Conservation (phyloP, 2,113 vertebrate species). For the Lycocorax pyrrhopterus region DNA sequence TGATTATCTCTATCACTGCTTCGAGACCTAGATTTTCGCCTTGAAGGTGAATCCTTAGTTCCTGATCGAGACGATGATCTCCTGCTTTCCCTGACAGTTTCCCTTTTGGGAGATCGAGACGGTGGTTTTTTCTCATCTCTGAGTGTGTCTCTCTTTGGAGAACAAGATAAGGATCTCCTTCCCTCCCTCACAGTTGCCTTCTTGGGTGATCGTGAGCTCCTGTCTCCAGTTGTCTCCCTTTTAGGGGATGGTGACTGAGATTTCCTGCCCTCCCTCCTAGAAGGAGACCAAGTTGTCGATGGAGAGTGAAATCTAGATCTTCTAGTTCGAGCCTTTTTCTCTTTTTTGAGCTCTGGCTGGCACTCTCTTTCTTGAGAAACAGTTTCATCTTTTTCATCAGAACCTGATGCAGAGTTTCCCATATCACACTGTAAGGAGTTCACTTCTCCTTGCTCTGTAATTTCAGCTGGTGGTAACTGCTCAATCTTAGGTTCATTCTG, state of each 20-base stretch:
- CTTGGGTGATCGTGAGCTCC: slow-evolving; percentile 71
- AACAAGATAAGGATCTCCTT: slow-evolving; percentile 62
- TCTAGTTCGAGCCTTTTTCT: slow-evolving; percentile 72
- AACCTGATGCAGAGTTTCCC: neutral
- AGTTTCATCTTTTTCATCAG: slow-evolving; percentile 54
- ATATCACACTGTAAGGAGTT: neutral
- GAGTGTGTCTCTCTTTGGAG: slow-evolving; percentile 57
- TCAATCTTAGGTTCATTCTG: slow-evolving; percentile 69
- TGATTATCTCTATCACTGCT: slow-evolving; percentile 79
- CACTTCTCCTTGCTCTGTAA: slow-evolving; percentile 10
- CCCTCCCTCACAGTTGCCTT: slow-evolving; percentile 54
- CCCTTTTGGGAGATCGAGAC: slow-evolving; percentile 83
- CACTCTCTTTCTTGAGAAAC: slow-evolving; percentile 46
- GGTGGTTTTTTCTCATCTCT: slow-evolving; percentile 67
- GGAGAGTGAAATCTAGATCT: slow-evolving; percentile 94
- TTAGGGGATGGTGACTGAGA: slow-evolving; percentile 75
- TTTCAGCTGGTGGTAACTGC: slow-evolving; percentile 21
- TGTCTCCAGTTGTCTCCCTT: slow-evolving; percentile 72
- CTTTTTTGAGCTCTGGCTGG: slow-evolving; percentile 54
- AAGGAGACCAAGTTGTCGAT: slow-evolving; percentile 90
- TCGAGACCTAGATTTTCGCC: slow-evolving; percentile 77
- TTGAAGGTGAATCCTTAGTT: slow-evolving; percentile 67
- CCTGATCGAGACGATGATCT: slow-evolving; percentile 60
- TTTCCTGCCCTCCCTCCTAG: slow-evolving; percentile 71
- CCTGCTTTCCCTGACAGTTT: slow-evolving; percentile 72